Conservation (phyloP, 2,113 vertebrate species). For the Lynx canadensis region DNA sequence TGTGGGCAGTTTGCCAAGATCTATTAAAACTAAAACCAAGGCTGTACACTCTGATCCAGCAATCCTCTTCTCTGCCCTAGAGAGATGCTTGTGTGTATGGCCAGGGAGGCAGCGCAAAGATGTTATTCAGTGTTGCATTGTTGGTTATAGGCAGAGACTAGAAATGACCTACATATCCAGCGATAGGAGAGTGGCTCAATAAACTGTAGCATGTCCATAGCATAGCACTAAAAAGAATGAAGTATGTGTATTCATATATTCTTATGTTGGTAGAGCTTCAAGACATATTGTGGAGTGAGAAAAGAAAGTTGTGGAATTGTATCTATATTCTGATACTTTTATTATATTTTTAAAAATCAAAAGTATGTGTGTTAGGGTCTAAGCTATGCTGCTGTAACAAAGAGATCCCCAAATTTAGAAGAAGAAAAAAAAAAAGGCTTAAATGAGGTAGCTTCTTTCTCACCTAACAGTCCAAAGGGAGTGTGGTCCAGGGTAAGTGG, state of each 20-base stretch:
- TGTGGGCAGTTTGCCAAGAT: neutral
- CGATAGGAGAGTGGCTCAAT: neutral
- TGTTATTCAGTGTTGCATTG: neutral
- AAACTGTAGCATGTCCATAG: neutral
- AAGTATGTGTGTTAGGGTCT: neutral
- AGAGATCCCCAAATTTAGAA: neutral
- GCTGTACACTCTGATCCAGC: neutral
- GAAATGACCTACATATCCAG: neutral
- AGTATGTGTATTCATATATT: neutral
- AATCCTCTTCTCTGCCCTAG: neutral
- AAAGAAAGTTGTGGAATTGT: neutral
- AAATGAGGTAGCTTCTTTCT: neutral
- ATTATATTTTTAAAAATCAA: neutral
- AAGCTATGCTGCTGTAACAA: neutral
- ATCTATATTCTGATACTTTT: neutral
- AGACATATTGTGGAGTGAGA: neutral
- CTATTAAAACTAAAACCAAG: neutral
- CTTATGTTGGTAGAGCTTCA: neutral
- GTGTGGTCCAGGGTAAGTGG: neutral
- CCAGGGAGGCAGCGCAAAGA: neutral
- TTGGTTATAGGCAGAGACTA: neutral
- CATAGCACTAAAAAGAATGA: neutral
- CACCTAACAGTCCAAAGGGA: neutral
- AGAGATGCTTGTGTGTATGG: neutral
- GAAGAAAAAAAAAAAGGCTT: neutral